Base-by-base conservation (phyloP, 2,888 invertebrate genomes). In the Chrysolina americana region DNA sequence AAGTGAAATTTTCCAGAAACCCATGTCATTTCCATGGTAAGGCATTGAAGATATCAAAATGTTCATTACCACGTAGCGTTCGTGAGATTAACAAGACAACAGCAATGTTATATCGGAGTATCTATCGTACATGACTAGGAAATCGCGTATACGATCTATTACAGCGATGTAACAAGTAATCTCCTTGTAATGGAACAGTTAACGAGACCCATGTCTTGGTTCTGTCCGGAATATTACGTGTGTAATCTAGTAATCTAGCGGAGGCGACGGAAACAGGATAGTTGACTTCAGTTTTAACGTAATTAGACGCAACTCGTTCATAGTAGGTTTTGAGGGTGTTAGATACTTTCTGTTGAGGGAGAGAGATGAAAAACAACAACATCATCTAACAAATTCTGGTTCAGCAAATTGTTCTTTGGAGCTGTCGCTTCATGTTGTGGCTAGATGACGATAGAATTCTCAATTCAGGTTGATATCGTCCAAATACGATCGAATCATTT, bases 171-270 rank as follows among this genome's bases (percentile, higher is more conserved):
- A 44, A 68, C 41, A 53, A 68, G 66, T 66, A 66, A 66, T 66
- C 41, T 53, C 41, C 36, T 68, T 53, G 41, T 68, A 68, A 68
- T 53, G 19, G 28, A 48, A 50, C 13, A 15, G 21, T 19, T 68
- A 68, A 68, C 48, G 53, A 41, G 53, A 41, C 17, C 68, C 53
- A 56, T 41, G 68, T 68, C 68, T 68, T 68, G 56, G 41, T 56
- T 36, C 41, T 56, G 53, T 53, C 68, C 41, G 17, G 41, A 19
- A 17, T 41, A 53, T 56, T 68, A 68, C 41, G 68, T 21, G 41
- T 68, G 53, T 68, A 68, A 68, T 68, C 53, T 68, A 17, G 21
- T 36, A 41, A 50, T 36, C 50, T 28, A 50, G 0, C 50, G 50
- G 66, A 50, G 50, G 28, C 41, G 68, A 68, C 21, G 68, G 53